Base-by-base conservation (phyloP, 1,140 invertebrate species). In the Zaprionus africanus region DNA sequence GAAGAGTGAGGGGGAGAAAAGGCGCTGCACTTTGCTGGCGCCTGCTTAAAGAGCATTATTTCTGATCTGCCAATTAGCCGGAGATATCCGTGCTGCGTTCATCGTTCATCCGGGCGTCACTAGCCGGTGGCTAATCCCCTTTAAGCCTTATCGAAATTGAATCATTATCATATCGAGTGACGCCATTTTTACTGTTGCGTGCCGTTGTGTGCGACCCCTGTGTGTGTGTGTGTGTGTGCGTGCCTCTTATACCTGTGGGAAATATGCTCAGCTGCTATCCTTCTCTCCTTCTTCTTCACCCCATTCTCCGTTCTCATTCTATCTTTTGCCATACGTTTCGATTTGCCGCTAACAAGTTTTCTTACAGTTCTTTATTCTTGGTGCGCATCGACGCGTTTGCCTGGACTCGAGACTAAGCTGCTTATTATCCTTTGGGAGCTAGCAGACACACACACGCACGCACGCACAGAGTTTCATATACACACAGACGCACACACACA, bases 121-220 rank as follows among this genome's bases (percentile, higher is more conserved):
- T 28, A 15, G 38, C 17, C 46, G 31, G 28, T 66, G 73, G 26
- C 68, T 88, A 88, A 88, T 90, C 85, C 84, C 64, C 74, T 75
- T 81, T 84, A 88, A 88, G 84, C 85, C 74, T 77, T 77, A 88
- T 81, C 79, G 78, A 90, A 88, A 90, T 90, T 85, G 85, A 90
- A 88, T 90, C 85, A 90, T 88, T 88, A 88, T 90, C 85, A 85
- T 90, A 88, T 90, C 85, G 79, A 85, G 76, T 68, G 73, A 62
- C 80, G 85, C 76, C 85, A 84, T 46, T 81, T 84, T 75, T 63
- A 74, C 58, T 26, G 17, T 41, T 34, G 4, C 41, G 26, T 17
- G 9, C 3, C 31, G 31, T 31, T 31, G 31, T 28, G 43, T 38
- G 62, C n/a, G 19, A 11, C 17, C 4, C 12, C 59, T 36, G 22